Evolutionary conservation across 2,113 vertebrate genomes (phyloP), one percentile per base, ranked within the genome.

Genomic region (Crocuta crocuta): DNA sequence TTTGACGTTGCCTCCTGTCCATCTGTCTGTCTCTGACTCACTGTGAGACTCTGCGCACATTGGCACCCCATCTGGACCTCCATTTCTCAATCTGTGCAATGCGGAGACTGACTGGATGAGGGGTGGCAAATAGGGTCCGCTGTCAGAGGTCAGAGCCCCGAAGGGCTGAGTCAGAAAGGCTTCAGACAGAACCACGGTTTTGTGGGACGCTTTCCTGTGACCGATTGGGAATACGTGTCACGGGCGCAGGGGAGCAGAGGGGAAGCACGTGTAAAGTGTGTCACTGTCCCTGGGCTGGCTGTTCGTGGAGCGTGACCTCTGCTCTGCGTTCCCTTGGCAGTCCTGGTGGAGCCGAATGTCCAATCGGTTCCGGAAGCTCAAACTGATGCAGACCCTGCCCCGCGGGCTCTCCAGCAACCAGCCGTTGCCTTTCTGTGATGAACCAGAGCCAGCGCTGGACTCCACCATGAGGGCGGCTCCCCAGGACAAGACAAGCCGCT

Each of bases 311-410:
- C 7, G 0, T 87, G 92, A 85, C 33, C 16, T 65, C 70, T 95
- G 12, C 98, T 93, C 16, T 97, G 13, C 96, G 0, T 78, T 94
- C 65, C 97, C 96, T 43, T 82, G 96, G 71, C 98, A 99, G 99
- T 99, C 99, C 43, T 99, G 99, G 99, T 99, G 99, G 99, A 99
- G 98, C 97, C 99, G 99, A 80, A 99, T 99, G 99, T 99, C 99
- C 76, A 99, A 99, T 98, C 99, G 99, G 50, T 99, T 99, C 97
- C 99, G 99, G 58, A 99, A 99, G 95, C 99, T 99, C 45, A 99
- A 99, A 98, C 26, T 99, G 98, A 99, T 99, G 88, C 99, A 99
- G 97, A 99, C 99, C 0, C 97, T 99, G 96, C 99, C 99, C 73
- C 99, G 99, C 4, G 99, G 99, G 39, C 99, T 99, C 68, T 99